Evolutionary conservation across 2,797 vertebrate species (phyloP), one percentile per base, ranked within the genome.

Genomic region (Galaxias olidus): DNA sequence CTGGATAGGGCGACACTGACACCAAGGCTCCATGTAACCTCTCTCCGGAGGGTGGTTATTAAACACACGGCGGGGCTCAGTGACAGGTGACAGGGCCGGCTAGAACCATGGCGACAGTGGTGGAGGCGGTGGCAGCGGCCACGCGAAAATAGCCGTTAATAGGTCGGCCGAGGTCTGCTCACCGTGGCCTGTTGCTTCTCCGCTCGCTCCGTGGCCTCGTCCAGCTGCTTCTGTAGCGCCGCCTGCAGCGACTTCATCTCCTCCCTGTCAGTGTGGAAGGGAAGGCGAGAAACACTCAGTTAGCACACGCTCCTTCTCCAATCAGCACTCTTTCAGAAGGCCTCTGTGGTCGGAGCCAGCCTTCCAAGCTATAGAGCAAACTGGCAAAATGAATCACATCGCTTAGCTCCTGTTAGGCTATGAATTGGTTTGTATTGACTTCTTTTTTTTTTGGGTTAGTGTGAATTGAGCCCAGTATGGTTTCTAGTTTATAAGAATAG

Each of bases 171-270:
- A 54, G 54, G 53, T 60, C 72, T 14, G 63, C 95, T 97, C 88
- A 98, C 97, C 0, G 96, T 98, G 72, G 96, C 95, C 85, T 98
- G 95, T 84, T 98, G 96, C 83, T 99, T 98, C 85, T 98, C 96
- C 11, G 95, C 95, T 86, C 91, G 94, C 88, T 96, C 95, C 46
- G 93, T 86, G 72, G 95, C 95, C 83, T 98, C 96, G 79, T 97
- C 96, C 90, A 98, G 94, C 84, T 98, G 96, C 89, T 96, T 98
- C 87, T 97, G 94, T 89, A 99, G 91, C 79, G 95, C 90, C 69
- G 94, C 92, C 91, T 99, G 96, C 75, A 99, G 95, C 82, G 94
- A 94, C 90, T 95, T 98, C 94, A 98, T 97, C 93, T 99, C 96
- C 87, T 98, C 94, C 90, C 97, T 99, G 86, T 83, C 84, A 86